Conservation (phyloP, 2,113 vertebrate genomes). For the Leiothrix lutea region DNA sequence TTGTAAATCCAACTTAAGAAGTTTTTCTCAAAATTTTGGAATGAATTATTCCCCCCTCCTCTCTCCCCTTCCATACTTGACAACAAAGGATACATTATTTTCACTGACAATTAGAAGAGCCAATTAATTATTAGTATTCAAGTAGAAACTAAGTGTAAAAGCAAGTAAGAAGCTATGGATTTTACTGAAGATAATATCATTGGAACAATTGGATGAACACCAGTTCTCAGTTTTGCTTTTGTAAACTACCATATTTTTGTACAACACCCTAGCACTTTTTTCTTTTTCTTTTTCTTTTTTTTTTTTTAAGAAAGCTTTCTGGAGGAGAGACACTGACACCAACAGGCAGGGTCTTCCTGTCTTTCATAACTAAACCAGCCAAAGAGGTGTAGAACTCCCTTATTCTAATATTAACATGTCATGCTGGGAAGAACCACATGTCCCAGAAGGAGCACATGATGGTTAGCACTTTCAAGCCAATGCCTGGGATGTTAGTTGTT, state of each 20-base stretch:
- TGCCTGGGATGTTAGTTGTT: background rate
- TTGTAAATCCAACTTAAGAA: slow-evolving; percentile 16
- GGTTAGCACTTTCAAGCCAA: background rate
- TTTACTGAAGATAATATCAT: background rate
- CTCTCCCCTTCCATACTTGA: background rate
- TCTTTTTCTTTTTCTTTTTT: background rate
- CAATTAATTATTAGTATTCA: slow-evolving; percentile 30
- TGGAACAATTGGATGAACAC: background rate
- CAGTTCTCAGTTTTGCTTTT: background rate
- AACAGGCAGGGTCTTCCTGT: background rate
- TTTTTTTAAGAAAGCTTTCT: background rate
- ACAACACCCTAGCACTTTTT: background rate
- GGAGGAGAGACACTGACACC: background rate
- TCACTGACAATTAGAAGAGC: background rate
- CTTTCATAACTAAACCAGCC: background rate
- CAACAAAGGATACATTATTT: background rate
- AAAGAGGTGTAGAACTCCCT: background rate
- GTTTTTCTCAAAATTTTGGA: background rate
- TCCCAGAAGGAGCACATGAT: background rate
- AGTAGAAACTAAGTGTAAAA: background rate
- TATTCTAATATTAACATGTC: rapidly evolving
- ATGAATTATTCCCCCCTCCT: background rate
- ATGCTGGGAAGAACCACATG: background rate
- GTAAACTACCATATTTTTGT: background rate
- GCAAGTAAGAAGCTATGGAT: background rate